Evolutionary conservation across 1,140 invertebrate species (phyloP).

Genomic region (Ostrea edulis): DNA sequence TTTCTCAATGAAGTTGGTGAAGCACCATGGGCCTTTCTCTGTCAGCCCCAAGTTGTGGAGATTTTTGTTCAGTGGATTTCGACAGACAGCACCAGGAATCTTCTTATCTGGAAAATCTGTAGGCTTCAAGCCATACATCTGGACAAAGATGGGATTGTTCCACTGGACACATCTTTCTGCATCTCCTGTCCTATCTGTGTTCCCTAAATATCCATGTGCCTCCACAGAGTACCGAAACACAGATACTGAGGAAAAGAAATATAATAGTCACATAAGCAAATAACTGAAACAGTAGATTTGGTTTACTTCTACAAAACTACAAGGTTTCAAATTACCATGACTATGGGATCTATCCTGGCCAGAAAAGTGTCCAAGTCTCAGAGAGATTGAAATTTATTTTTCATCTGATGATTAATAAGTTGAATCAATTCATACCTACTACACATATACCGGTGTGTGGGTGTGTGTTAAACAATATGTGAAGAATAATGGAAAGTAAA

Average conservation of each 20-base stretch:
- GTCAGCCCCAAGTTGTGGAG: neutral
- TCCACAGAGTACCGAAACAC: constrained; percentile 34
- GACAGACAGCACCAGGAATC: constrained; percentile 50
- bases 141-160: constrained; percentile 2
- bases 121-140: constrained; percentile 18
- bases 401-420: no score
- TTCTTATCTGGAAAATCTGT: constrained; percentile 41
- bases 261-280: neutral
- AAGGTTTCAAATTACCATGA: no score
- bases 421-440: no score
- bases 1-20: neutral
- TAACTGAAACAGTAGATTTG: no score
- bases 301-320: no score
- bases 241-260: constrained; percentile 19
- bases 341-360: no score
- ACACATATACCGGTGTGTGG: no score
- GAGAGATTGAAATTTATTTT: no score
- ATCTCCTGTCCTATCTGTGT: neutral
- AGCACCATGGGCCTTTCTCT: constrained; percentile 40
- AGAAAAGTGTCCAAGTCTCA: no score
- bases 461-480: no score
- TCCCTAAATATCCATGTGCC: constrained; percentile 35
- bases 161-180: constrained; percentile 9
- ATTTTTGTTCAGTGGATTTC: constrained; percentile 34
- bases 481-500: no score